Percentiles rank a stretch among this genome's conserved stretches.
Evolutionary conservation across 2,113 vertebrate genomes (phyloP).

Genomic region (Pungitius pungitius): DNA sequence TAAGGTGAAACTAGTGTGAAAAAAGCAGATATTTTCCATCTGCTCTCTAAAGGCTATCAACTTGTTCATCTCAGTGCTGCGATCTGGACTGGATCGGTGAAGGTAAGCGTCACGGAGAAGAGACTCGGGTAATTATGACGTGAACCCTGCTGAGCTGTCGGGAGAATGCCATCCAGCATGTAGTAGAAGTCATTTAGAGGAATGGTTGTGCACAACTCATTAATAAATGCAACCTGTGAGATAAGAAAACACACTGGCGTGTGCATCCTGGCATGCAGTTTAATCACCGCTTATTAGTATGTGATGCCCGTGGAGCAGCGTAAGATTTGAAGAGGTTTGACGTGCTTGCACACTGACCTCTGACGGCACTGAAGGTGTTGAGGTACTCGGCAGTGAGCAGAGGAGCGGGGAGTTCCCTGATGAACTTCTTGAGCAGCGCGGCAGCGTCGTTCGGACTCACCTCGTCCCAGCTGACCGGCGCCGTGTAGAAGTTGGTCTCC

Average conservation of each 20-base stretch:
- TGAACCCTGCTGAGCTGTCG: conserved; percentile 44
- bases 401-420: conserved; percentile 87
- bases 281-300: neutral
- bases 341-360: conserved; percentile 77
- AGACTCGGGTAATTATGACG: conserved; percentile 44
- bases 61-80: conserved; percentile 58
- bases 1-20: conserved; percentile 31
- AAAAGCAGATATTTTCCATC: conserved; percentile 12
- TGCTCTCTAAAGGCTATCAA: conserved; percentile 37
- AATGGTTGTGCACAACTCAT: neutral
- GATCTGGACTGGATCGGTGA: conserved; percentile 31
- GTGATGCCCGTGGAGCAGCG: neutral
- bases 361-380: conserved; percentile 88
- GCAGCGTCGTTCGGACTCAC: conserved; percentile 89
- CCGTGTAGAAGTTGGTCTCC: conserved; percentile 85
- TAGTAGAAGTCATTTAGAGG: neutral
- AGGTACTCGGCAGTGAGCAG: conserved; percentile 90
- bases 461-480: conserved; percentile 87
- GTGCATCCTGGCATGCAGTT: neutral
- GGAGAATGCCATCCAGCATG: neutral
- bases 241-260: neutral
- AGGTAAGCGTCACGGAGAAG: conserved; percentile 37
- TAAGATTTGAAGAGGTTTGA: neutral
- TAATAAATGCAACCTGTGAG: neutral
- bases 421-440: conserved; percentile 91